These are phyloP conservation scores for Emydocephalus ijimae DNA, from an alignment of 2,113 vertebrate genomes.

Conservation along the genomic window DNA sequence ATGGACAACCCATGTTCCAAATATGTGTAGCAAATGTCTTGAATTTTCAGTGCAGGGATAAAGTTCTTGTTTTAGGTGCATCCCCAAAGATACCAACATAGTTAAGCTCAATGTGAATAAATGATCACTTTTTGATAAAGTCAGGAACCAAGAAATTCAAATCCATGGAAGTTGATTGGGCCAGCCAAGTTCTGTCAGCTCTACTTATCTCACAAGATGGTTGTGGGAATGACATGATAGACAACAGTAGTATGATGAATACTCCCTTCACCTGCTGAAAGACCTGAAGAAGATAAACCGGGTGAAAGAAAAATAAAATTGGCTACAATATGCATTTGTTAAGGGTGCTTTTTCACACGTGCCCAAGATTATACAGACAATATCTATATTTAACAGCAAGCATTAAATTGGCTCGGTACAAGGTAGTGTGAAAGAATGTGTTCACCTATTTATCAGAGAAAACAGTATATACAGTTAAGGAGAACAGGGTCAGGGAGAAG, in stretches of 20 bases:
- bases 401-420: conserved; percentile 1
- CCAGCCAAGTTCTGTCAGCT: not conserved
- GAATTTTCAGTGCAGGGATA: not conserved
- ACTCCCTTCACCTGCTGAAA: not conserved
- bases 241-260: not conserved
- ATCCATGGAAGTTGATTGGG: not conserved
- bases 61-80: not conserved
- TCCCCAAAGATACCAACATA: not conserved
- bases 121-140: not conserved
- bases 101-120: not conserved
- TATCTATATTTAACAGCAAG: conserved; percentile 8
- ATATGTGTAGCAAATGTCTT: not conserved
- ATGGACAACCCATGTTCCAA: not conserved
- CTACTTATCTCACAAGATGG: not conserved
- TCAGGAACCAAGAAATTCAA: not conserved
- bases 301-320: not conserved
- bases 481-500: not conserved
- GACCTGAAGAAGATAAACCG: not conserved
- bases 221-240: not conserved
- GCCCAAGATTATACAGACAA: not conserved
- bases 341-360: not conserved
- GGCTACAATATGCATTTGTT: not conserved
- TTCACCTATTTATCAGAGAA: conserved; percentile 43
- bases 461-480: not conserved
- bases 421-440: not conserved